Conservation (phyloP, 2,888 invertebrate species). For the Zaprionus bogoriensis region DNA sequence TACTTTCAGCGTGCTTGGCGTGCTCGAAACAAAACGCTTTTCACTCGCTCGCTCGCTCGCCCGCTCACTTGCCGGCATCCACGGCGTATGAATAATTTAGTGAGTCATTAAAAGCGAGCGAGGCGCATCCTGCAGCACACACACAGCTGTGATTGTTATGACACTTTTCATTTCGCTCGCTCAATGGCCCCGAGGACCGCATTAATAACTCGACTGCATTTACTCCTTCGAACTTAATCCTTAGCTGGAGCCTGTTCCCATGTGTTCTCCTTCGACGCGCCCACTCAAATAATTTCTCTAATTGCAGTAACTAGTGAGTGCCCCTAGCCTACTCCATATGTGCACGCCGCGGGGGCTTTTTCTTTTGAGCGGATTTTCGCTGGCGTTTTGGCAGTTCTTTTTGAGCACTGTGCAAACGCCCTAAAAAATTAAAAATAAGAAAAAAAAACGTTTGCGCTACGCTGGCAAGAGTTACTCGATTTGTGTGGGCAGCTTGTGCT, state of each 20-base stretch:
- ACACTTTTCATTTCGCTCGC: constrained; percentile 72
- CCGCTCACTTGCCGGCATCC: constrained; percentile 60
- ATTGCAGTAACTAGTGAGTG: constrained; percentile 58
- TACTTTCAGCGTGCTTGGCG: constrained; percentile 76
- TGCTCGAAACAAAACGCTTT: constrained; percentile 76
- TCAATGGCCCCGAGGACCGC: constrained; percentile 46
- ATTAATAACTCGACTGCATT: constrained; percentile 32
- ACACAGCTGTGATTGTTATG: constrained; percentile 68
- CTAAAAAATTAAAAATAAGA: not conserved
- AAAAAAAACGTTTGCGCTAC: not conserved
- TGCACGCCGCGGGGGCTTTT: not conserved
- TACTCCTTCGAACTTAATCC: not conserved
- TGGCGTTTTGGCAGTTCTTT: not conserved
- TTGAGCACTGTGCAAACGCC: not conserved
- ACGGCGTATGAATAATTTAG: constrained; percentile 78
- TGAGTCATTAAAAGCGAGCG: constrained; percentile 70
- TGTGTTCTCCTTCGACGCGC: constrained; percentile 17
- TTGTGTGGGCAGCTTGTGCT: not conserved
- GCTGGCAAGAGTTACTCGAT: not conserved
- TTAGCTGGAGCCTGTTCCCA: constrained; percentile 2
- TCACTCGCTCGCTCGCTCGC: constrained; percentile 29
- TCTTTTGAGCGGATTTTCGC: not conserved
- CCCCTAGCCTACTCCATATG: not conserved
- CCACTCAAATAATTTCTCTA: constrained; percentile 49
- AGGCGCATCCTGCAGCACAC: no score